phyloP scores from a whole-genome alignment of 2,888 invertebrate genomes.

The Drosophila vallismaia region DNA sequence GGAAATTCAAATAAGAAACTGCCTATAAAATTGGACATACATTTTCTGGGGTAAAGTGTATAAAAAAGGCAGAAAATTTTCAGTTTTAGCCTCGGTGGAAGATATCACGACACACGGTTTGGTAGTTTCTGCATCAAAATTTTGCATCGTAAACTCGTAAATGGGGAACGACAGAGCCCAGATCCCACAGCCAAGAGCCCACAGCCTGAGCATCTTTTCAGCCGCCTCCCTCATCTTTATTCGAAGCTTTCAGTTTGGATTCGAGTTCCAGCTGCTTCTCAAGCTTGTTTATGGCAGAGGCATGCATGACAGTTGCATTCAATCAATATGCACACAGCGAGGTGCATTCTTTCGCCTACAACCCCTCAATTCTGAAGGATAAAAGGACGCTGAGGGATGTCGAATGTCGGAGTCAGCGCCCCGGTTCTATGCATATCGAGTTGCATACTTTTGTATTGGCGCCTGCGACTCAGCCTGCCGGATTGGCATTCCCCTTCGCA shows the following conservation, averaged over 20 bases:
- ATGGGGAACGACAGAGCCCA: not conserved
- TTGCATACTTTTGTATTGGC: slow-evolving; percentile 43
- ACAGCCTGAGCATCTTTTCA: slow-evolving; percentile 7
- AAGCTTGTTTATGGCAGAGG: slow-evolving; percentile 63
- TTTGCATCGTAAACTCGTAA: slow-evolving; percentile 12
- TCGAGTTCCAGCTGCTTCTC: slow-evolving; percentile 34
- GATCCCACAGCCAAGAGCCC: not conserved
- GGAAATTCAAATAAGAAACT: not conserved
- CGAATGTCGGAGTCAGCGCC: slow-evolving; percentile 16
- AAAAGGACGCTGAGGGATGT: slow-evolving; percentile 12
- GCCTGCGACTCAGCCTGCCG: slow-evolving; percentile 14
- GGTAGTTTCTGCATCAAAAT: slow-evolving; percentile 53
- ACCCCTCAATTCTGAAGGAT: slow-evolving; percentile 13
- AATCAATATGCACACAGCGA: slow-evolving; percentile 61
- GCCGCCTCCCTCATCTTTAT: slow-evolving; percentile 1
- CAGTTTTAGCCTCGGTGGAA: slow-evolving; percentile 22
- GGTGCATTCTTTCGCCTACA: slow-evolving; percentile 18
- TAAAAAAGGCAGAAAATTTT: slow-evolving; percentile 9
- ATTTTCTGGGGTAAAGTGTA: slow-evolving; percentile 3
- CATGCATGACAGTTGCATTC: slow-evolving; percentile 69
- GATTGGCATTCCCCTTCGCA: slow-evolving; percentile 44
- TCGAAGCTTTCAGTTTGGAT: slow-evolving; percentile 12
- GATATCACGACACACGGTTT: slow-evolving; percentile 20
- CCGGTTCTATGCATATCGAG: slow-evolving; percentile 52
- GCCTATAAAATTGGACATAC: not conserved